These are phyloP conservation scores for Calephelis nemesis DNA, from an alignment of 1,140 invertebrate species.

Conservation along the genomic window DNA sequence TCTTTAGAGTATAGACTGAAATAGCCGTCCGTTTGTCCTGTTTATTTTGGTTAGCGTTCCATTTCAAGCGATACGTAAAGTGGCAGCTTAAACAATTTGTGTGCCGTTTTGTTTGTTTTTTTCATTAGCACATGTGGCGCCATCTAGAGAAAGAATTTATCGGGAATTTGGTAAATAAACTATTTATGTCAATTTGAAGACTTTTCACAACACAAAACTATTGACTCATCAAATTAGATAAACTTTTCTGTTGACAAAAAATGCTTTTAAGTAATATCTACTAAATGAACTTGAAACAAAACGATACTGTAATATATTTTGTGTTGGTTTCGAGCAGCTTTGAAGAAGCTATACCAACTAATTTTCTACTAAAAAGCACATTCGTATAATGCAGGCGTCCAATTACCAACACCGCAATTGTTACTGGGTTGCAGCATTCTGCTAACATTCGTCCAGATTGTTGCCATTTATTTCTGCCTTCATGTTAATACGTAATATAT, in stretches of 20 bases:
- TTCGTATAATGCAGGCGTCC: no score
- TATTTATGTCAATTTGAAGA: constrained; percentile 10
- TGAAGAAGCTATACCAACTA: no score
- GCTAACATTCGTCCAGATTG: no score
- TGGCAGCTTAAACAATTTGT: constrained; percentile 23
- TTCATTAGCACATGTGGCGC: constrained; percentile 28
- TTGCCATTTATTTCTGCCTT: no score
- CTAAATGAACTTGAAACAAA: no score
- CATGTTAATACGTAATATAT: no score
- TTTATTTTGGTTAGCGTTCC: constrained; percentile 34
- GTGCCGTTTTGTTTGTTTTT: constrained; percentile 21
- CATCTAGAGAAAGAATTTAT: constrained; percentile 27
- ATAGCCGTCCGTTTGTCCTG: constrained; percentile 23
- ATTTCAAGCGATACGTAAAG: constrained; percentile 23
- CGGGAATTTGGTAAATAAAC: constrained; percentile 27
- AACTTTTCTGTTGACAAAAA: not conserved
- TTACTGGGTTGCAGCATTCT: no score
- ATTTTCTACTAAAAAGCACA: no score
- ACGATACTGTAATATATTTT: no score
- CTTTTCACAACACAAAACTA: constrained; percentile 1
- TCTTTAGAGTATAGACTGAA: constrained; percentile 1
- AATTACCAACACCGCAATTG: no score
- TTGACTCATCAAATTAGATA: constrained; percentile 8
- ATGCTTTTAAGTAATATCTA: not conserved
- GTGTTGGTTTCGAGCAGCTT: no score